Conservation (phyloP, 1,140 invertebrate species). For the Dryas iulia region DNA sequence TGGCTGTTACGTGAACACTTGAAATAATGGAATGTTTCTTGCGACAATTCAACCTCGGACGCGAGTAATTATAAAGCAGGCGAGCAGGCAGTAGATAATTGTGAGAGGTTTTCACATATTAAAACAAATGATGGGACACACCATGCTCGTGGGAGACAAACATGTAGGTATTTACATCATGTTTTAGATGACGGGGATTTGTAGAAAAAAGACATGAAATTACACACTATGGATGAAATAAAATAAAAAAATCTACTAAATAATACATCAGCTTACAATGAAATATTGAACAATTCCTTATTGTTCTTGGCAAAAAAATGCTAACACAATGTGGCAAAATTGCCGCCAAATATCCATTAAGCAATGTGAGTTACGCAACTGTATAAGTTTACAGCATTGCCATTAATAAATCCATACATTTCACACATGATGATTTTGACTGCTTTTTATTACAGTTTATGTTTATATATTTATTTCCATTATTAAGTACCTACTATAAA, state of each 20-base stretch:
- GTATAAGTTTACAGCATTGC: neutral
- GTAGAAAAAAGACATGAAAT: neutral
- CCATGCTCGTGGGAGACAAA: slow-evolving; percentile 27
- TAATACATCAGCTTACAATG: slow-evolving; percentile 14
- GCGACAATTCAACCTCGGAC: slow-evolving; percentile 59
- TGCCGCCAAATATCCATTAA: slow-evolving; percentile 30
- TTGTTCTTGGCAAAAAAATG: slow-evolving; percentile 31
- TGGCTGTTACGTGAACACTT: slow-evolving; percentile 52
- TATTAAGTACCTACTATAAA: too few species aligned
- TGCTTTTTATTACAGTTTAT: neutral
- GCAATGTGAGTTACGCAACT: slow-evolving; percentile 29
- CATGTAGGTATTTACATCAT: slow-evolving; percentile 9
- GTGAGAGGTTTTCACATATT: slow-evolving; percentile 43
- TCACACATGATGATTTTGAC: neutral
- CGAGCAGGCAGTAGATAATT: slow-evolving; percentile 40
- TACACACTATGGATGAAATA: neutral
- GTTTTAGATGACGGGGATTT: neutral
- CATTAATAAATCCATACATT: neutral
- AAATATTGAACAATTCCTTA: slow-evolving; percentile 38
- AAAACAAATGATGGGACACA: slow-evolving; percentile 36
- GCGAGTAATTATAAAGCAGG: slow-evolving; percentile 32
- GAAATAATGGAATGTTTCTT: slow-evolving; percentile 61
- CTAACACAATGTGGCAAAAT: slow-evolving; percentile 34
- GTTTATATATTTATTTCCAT: neutral
- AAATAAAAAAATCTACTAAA: neutral